Percentiles rank a stretch among this genome's conserved stretches.
These are phyloP conservation scores for Cheilosia variabilis DNA, from an alignment of 2,888 invertebrate genomes.

Conservation along the genomic window DNA sequence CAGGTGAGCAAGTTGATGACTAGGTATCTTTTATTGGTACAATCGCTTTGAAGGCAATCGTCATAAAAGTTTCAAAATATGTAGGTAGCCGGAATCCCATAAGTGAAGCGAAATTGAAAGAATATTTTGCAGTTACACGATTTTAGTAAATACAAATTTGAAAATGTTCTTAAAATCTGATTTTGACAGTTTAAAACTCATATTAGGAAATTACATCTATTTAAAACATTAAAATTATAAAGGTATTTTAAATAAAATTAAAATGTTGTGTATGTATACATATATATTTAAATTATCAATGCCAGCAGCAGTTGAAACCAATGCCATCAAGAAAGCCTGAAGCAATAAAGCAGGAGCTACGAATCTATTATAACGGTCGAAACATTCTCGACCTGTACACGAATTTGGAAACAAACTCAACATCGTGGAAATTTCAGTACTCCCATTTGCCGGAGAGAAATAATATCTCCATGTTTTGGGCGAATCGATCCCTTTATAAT, in stretches of 20 bases:
- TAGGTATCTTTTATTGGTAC: no score
- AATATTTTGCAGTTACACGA: no score
- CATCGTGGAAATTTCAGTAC: slow-evolving; percentile 85
- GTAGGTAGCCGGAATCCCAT: no score
- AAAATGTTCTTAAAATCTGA: no score
- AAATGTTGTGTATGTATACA: not conserved
- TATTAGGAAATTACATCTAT: not conserved
- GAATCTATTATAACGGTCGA: slow-evolving; percentile 85
- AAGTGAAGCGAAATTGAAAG: no score
- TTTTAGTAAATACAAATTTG: no score
- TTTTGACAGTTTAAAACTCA: no score
- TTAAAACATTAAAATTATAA: not conserved
- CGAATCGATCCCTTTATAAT: slow-evolving; percentile 87
- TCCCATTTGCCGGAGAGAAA: slow-evolving; percentile 86
- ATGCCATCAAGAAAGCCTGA: slow-evolving; percentile 67
- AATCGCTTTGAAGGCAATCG: no score
- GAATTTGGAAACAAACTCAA: slow-evolving; percentile 82
- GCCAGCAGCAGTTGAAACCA: slow-evolving; percentile 55
- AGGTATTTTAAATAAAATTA: not conserved
- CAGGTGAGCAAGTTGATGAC: no score
- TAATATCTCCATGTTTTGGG: slow-evolving; percentile 86
- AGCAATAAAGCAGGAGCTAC: slow-evolving; percentile 77
- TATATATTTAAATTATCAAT: not conserved
- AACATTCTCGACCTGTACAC: slow-evolving; percentile 86
- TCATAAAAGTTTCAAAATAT: no score